phyloP scores from a whole-genome alignment of 2,113 vertebrate species.

The Coregonus clupeaformis region DNA sequence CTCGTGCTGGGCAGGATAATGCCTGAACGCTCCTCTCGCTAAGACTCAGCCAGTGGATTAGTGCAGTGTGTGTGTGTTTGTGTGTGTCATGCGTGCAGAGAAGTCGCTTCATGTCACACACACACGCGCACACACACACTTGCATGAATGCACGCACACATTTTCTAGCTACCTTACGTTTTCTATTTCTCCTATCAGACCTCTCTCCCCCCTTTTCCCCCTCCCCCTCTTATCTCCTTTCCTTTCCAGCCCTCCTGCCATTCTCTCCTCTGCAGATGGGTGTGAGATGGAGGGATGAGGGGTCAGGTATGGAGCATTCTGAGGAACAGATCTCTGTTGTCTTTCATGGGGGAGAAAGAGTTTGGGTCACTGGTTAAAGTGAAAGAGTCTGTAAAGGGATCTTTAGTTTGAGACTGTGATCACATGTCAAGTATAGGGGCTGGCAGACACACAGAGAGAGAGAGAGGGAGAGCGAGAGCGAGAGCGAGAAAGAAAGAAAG shows the following conservation, averaged over 20 bases:
- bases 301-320: slow-evolving; percentile 62
- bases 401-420: slow-evolving; percentile 5
- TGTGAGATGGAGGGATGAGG: slow-evolving; percentile 63
- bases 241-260: background rate
- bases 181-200: background rate
- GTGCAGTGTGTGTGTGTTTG: slow-evolving; percentile 42
- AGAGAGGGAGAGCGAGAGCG: too few species aligned
- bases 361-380: slow-evolving; percentile 2
- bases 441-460: too few species aligned
- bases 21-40: too few species aligned
- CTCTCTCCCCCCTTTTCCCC: slow-evolving; percentile 7
- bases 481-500: too few species aligned
- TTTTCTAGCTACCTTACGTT: too few species aligned
- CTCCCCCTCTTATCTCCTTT: background rate
- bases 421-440: slow-evolving; percentile 36
- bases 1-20: slow-evolving; percentile 60
- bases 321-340: slow-evolving; percentile 51
- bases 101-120: slow-evolving; percentile 62
- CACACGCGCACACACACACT: too few species aligned
- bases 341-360: background rate
- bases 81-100: slow-evolving; percentile 59
- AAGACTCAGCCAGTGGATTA: too few species aligned
- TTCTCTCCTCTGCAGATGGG: slow-evolving; percentile 50
- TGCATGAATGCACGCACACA: too few species aligned
- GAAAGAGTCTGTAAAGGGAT: slow-evolving; percentile 14